Conservation (phyloP, 1,140 invertebrate genomes). For the Diorhabda carinulata region DNA sequence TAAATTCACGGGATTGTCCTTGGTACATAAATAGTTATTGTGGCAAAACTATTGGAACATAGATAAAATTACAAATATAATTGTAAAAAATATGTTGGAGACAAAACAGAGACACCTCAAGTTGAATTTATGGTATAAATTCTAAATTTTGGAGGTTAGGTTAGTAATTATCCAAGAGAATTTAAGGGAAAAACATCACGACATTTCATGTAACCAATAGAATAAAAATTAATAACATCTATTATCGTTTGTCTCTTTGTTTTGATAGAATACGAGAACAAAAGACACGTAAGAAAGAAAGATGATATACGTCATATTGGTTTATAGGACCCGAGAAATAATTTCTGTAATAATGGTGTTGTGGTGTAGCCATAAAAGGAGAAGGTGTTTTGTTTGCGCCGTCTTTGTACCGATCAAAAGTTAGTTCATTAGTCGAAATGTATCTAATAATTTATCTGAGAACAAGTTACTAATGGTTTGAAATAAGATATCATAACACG, state of each 20-base stretch:
- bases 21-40: too few species aligned
- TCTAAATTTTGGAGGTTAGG: too few species aligned
- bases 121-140: too few species aligned
- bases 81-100: too few species aligned
- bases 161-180: too few species aligned
- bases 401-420: conserved; percentile 34
- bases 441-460: conserved; percentile 44
- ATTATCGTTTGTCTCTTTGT: background rate
- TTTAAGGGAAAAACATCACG: background rate
- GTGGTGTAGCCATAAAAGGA: conserved; percentile 33
- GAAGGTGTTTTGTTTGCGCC: conserved; percentile 30
- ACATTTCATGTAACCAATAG: background rate
- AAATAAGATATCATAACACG: conserved; percentile 49
- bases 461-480: conserved; percentile 32
- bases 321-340: conserved; percentile 15
- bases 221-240: background rate
- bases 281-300: conserved; percentile 13
- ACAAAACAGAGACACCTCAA: too few species aligned
- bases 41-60: too few species aligned
- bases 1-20: too few species aligned
- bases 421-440: conserved; percentile 48
- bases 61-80: too few species aligned
- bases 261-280: conserved; percentile 6
- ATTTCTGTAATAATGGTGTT: conserved; percentile 21
- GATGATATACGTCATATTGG: conserved; percentile 14